Evolutionary conservation across 2,113 vertebrate genomes (phyloP), one percentile per base, ranked within the genome.

Genomic region (Indri indri): DNA sequence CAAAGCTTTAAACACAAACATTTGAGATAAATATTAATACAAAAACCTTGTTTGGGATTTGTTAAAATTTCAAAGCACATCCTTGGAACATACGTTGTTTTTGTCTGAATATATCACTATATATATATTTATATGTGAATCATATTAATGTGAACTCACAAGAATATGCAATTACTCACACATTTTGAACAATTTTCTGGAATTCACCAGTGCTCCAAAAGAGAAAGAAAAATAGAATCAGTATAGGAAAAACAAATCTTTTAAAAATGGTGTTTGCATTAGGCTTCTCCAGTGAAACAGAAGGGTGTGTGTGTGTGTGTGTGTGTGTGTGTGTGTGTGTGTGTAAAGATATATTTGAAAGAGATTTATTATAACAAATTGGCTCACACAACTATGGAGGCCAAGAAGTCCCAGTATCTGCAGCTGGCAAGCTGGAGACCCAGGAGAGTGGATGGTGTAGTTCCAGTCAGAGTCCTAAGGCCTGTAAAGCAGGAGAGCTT

Each of bases 21-120:
- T 68, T 86, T 96, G 42, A 87, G 52, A 76, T 70, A 34, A 93
- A 63, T 30, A 63, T 12, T 57, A 97, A 90, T 57, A 87, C 12
- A 91, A 77, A 94, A 94, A 47, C 30, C 22, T 70, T 84, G 37
- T 50, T 85, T 91, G 3, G n/a, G 42, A 80, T 97, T 91, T 92
- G 30, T 95, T 93, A 96, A 87, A 96, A 91, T 96, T 94, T 96
- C 91, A 97, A 96, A 94, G 91, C 30, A 80, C 5, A 76, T 63
- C 42, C 40, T 94, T 91, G 40, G 73, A 87, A 82, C 37, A 92
- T 42, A 80, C 45, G 85, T 50, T 91, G 61, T 68, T 73, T 96
- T 87, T 92, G 34, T 95, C 76, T 68, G 40, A 52, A 84, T 14
- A 84, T 6, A 47, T 50, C 52, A 23, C n/a, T 76, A 80, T 59